Evolutionary conservation across 1,140 invertebrate species (phyloP).

Genomic region (Caenorhabditis inopinata): DNA sequence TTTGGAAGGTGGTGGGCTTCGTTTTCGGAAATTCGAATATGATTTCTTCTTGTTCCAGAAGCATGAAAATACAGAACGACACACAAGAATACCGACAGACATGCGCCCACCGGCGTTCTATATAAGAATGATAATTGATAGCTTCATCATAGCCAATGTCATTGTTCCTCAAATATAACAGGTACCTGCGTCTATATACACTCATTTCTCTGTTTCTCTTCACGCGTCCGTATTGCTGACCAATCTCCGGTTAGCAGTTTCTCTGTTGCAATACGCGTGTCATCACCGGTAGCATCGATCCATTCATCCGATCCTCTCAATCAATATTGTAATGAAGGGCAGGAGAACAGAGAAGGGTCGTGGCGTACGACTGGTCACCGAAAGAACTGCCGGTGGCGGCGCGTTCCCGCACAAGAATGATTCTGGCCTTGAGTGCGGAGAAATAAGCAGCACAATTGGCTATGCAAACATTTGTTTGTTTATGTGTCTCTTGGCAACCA

Average conservation of each 20-base stretch:
- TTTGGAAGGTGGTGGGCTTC: too few species aligned
- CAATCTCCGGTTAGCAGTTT: not conserved
- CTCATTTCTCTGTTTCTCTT: not conserved
- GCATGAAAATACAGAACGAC: too few species aligned
- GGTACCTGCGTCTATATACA: not conserved
- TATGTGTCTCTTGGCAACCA: not conserved
- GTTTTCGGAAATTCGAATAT: too few species aligned
- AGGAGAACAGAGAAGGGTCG: not conserved
- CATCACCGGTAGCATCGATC: conserved; percentile 33
- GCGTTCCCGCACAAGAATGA: conserved; percentile 9
- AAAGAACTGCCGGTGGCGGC: not conserved
- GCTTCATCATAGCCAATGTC: too few species aligned
- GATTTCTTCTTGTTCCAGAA: too few species aligned
- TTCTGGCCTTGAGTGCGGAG: conserved; percentile 1
- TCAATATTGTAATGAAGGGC: conserved; percentile 27
- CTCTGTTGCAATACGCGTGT: conserved; percentile 17
- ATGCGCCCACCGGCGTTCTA: too few species aligned
- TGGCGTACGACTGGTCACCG: conserved; percentile 18
- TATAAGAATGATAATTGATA: too few species aligned
- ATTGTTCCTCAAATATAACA: not conserved
- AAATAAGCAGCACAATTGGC: not conserved
- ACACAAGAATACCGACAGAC: too few species aligned
- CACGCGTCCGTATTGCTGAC: not conserved
- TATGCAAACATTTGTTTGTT: conserved; percentile 9
- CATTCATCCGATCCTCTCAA: conserved; percentile 38